Evolutionary conservation across 2,797 vertebrate genomes (phyloP).

Genomic region (Potorous gilbertii): DNA sequence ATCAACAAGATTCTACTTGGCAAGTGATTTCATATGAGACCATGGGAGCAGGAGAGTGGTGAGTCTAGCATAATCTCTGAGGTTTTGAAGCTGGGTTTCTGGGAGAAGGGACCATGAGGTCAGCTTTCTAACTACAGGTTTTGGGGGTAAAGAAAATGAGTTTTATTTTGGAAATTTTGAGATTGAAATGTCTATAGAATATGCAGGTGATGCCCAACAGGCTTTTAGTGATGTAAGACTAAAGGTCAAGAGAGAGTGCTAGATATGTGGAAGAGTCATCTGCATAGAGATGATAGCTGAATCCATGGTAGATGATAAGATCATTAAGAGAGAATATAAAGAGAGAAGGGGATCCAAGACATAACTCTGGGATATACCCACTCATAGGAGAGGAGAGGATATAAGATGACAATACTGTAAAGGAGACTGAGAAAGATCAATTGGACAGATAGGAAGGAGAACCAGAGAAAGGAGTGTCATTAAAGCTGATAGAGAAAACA

Average conservation of each 20-base stretch:
- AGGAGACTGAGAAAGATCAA: neutral
- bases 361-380: neutral
- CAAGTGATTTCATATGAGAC: neutral
- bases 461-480: neutral
- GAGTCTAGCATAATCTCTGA: neutral
- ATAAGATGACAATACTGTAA: neutral
- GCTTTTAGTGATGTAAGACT: neutral
- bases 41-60: neutral
- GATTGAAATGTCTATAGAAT: neutral
- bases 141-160: neutral
- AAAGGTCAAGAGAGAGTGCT: no score
- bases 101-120: neutral
- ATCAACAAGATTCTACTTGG: neutral
- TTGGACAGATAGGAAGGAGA: no score
- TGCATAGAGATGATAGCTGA: neutral
- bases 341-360: neutral
- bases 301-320: neutral
- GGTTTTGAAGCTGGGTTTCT: neutral
- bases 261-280: neutral
- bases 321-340: neutral
- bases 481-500: neutral
- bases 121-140: no score
- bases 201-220: neutral
- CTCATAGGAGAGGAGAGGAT: neutral
- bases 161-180: neutral